Evolutionary conservation across 2,797 vertebrate genomes (phyloP), one percentile per base, ranked within the genome.

Genomic region (Cercopithecus hamlyni): DNA sequence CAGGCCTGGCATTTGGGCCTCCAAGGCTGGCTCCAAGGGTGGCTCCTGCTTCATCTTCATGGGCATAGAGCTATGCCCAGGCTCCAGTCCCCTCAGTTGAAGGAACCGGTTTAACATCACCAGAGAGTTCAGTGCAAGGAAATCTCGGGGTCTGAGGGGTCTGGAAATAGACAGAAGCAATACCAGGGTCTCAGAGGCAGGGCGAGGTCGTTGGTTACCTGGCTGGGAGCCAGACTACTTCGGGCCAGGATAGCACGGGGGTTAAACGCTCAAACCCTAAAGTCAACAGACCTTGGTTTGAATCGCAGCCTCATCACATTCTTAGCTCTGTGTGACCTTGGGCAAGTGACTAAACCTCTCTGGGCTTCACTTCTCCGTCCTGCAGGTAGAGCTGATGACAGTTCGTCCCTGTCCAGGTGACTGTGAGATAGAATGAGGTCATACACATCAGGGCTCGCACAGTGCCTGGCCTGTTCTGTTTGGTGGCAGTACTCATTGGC

Each of bases 271-370:
- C 5, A 15, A 79, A 67, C 67, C 39, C 30, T 58, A 7, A 84
- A 52, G 86, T 55, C 30, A 13, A 19, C 39, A 20, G 81, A 57
- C 22, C 11, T 20, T 83, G 64, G 26, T 58, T 85, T 7, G 7
- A 33, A 75, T 43, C 57, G 84, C n/a, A 15, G 24, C 3, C 12
- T 67, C 26, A 0, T 91, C 26, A 9, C 7, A 14, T 92, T 96
- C 87, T 81, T 55, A 50, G 33, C 24, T 95, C 61, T 33, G 4
- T 33, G 61, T 94, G 95, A 64, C 85, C 67, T 64, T 45, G 24
- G 41, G 30, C 81, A 61, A 84, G 50, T 36, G 58, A 11, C 8
- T 41, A 19, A 26, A 88, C 73, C n/a, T 76, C 82, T 93, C 73
- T 41, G 33, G 61, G 41, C 36, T 33, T 75, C 75, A 39, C 82